A percentile compares a stretch with the other conserved stretches of the same genome.
phyloP scores from a whole-genome alignment of 2,797 vertebrate species.

The Mastacembelus armatus region DNA sequence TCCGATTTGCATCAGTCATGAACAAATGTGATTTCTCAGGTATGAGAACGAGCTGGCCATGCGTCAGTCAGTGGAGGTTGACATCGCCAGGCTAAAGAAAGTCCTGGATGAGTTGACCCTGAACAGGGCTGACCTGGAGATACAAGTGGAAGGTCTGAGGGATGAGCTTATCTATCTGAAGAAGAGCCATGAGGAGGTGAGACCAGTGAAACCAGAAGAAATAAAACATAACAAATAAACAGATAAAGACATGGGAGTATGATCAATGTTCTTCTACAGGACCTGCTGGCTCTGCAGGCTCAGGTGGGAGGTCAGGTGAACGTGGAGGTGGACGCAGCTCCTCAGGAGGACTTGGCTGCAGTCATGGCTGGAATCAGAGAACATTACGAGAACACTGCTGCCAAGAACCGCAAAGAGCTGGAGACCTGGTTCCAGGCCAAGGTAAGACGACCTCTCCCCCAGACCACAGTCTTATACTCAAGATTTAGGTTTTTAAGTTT shows the following conservation, averaged over 20 bases:
- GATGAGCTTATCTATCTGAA: slow-evolving; percentile 89
- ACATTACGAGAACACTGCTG: slow-evolving; percentile 85
- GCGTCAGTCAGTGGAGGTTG: slow-evolving; percentile 86
- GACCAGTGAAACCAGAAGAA: accelerated
- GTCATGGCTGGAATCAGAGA: slow-evolving; percentile 86
- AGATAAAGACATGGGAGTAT: background rate
- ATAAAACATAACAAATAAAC: accelerated
- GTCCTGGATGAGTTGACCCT: slow-evolving; percentile 89
- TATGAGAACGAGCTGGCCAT: slow-evolving; percentile 64
- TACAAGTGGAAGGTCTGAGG: slow-evolving; percentile 86
- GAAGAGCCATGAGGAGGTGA: slow-evolving; percentile 91
- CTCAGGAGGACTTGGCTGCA: slow-evolving; percentile 81
- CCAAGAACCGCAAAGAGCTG: slow-evolving; percentile 86
- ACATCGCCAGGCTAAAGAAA: slow-evolving; percentile 86
- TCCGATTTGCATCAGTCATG: background rate
- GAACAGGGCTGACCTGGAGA: slow-evolving; percentile 85
- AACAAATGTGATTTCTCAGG: slow-evolving; percentile 3
- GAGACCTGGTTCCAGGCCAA: slow-evolving; percentile 89
- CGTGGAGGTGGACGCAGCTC: slow-evolving; percentile 88
- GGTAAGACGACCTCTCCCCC: slow-evolving; percentile 87
- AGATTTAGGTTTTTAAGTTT: too few relatives aligned
- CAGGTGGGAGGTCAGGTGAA: slow-evolving; percentile 88
- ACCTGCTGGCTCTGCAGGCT: slow-evolving; percentile 77
- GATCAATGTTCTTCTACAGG: slow-evolving; percentile 66
- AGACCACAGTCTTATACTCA: too few relatives aligned